Evolutionary conservation across 1,140 invertebrate genomes (phyloP).

Genomic region (Nomia melanderi): DNA sequence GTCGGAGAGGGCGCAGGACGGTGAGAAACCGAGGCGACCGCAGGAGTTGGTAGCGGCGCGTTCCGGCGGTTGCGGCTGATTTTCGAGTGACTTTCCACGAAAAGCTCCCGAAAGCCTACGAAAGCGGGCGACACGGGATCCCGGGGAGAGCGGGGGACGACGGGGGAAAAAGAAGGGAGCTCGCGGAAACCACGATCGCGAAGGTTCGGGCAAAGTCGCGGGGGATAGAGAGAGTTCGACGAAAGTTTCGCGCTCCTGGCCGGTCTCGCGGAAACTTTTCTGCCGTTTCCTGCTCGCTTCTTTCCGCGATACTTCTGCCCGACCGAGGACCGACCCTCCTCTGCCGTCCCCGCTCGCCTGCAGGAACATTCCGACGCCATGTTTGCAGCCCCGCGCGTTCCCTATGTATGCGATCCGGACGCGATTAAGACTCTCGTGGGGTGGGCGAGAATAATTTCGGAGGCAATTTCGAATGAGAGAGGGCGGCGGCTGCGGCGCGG

Average conservation of each 20-base stretch:
- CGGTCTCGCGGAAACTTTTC: slow-evolving; percentile 16
- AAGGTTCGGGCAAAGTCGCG: neutral
- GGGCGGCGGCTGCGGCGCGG: neutral
- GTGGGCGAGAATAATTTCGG: slow-evolving; percentile 13
- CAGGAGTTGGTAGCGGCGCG: slow-evolving; percentile 27
- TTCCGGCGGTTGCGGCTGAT: slow-evolving; percentile 45
- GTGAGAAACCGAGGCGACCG: slow-evolving; percentile 16
- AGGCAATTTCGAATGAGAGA: neutral
- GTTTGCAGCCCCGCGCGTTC: neutral
- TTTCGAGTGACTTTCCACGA: slow-evolving; percentile 53
- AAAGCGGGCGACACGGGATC: neutral
- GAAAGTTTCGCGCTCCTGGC: slow-evolving; percentile 19
- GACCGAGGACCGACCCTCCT: neutral
- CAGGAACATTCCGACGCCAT: slow-evolving; percentile 5
- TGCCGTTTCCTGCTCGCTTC: neutral
- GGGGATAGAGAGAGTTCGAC: neutral
- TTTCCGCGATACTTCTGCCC: neutral
- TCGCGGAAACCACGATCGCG: slow-evolving; percentile 8
- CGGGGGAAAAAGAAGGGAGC: neutral
- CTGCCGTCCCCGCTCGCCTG: too few species aligned
- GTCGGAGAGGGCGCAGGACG: neutral
- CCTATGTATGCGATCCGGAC: slow-evolving; percentile 6
- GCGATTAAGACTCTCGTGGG: slow-evolving; percentile 9
- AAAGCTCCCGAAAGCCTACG: slow-evolving; percentile 41
- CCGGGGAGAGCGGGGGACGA: neutral